phyloP scores from a whole-genome alignment of 2,797 vertebrate genomes.

The Acrossocheilus fasciatus region DNA sequence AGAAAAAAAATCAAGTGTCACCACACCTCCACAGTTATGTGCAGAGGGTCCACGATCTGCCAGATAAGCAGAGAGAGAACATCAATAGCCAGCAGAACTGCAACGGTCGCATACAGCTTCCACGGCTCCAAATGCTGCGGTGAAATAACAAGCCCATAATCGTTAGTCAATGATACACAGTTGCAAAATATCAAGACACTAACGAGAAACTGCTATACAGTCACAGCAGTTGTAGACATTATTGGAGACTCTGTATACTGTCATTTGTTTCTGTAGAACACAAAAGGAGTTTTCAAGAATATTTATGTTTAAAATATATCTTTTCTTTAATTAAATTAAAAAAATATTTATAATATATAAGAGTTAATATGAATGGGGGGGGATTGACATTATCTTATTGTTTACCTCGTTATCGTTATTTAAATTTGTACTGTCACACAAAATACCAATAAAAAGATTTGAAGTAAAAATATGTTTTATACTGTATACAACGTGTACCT shows the following conservation, averaged over 20 bases:
- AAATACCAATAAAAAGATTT: background rate
- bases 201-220: background rate
- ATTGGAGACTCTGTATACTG: background rate
- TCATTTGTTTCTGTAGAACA: background rate
- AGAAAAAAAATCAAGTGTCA: conserved; percentile 32
- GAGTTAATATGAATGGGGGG: background rate
- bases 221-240: background rate
- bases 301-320: background rate
- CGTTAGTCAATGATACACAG: background rate
- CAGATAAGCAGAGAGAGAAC: conserved; percentile 89
- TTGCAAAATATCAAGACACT: background rate
- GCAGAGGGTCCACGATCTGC: conserved; percentile 93
- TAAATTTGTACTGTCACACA: background rate
- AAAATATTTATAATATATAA: background rate
- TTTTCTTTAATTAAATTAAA: too few species aligned
- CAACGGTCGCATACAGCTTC: conserved; percentile 93
- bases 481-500: background rate
- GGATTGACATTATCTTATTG: background rate
- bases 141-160: conserved; percentile 26
- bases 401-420: background rate
- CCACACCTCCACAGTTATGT: conserved; percentile 89
- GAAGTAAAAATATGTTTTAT: too few species aligned
- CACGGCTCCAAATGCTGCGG: conserved; percentile 91
- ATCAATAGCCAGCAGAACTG: conserved; percentile 88
- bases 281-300: background rate